Conservation (phyloP, 2,888 invertebrate genomes). For the Conomelus anceps region DNA sequence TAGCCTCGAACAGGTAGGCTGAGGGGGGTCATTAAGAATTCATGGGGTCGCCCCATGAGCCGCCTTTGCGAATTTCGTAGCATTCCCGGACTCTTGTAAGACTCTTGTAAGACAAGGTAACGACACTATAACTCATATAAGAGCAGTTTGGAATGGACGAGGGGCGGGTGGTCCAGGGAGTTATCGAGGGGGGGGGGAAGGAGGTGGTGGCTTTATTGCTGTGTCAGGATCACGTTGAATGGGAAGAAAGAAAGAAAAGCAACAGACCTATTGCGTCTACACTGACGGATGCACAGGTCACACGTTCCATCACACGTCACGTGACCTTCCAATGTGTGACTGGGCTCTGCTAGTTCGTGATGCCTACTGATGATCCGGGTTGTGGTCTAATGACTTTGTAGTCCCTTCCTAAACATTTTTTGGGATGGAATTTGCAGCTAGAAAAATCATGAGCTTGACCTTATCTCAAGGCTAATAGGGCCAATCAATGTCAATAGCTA, state of each 20-base stretch:
- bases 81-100: not conserved
- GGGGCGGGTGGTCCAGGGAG: no score
- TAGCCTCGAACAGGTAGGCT: not conserved
- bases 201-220: not conserved
- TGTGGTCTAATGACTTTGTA: no score
- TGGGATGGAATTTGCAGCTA: no score
- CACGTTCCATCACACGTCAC: not conserved
- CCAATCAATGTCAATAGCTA: no score
- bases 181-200: not conserved
- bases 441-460: no score
- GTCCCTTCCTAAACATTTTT: no score
- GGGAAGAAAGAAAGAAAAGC: not conserved
- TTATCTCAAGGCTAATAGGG: no score
- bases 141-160: not conserved
- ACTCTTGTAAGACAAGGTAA: not conserved
- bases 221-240: not conserved
- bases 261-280: not conserved
- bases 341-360: not conserved
- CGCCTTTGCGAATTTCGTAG: not conserved
- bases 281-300: not conserved
- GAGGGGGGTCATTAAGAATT: not conserved
- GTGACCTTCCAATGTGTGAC: not conserved
- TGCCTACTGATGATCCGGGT: no score
- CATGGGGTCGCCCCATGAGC: not conserved
- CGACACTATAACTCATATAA: not conserved